Evolutionary conservation across 2,888 invertebrate genomes (phyloP), one percentile per base, ranked within the genome.

Genomic region (Hypolimnas misippus): DNA sequence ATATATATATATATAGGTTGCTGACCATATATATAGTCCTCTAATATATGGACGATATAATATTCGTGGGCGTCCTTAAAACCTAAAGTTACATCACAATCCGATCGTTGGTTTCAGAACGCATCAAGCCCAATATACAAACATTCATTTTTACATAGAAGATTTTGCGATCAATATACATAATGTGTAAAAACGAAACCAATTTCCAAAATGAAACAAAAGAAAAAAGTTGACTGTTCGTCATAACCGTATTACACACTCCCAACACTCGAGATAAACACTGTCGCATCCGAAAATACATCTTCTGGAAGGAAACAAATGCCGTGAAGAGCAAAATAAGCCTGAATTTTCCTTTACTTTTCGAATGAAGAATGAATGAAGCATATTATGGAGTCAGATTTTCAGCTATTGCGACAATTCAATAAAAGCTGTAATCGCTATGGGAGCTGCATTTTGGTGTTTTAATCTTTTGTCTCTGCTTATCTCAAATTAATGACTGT

Each of bases 241-340:
- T 19, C 6, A 0, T 14, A 63, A 0, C 77, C 38, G 70, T 83
- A 70, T 77, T 74, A 78, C 74, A 16, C 74, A 60, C 73, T 70
- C 74, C 76, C 76, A 81, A 75, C 80, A 82, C 75, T 65, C 62
- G 75, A 86, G 85, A 87, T 83, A 87, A 85, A 85, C 85, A 80
- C 78, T 78, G 77, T 78, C 82, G 80, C 84, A 83, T 86, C 84
- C 79, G 76, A 82, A 62, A 88, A 88, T 75, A 76, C 82, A 85
- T 88, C 87, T 86, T 82, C 79, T 82, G 82, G 87, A 87, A 86
- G 80, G 79, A 81, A 83, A 88, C 85, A 87, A 88, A 89, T 84
- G 84, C 81, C 77, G 75, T 70, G 16, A 74, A 81, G 81, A 81
- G 5, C 25, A 25, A 83, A 83, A 86, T 84, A 85, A 85, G 82